These are phyloP conservation scores for Venusia cambrica DNA, from an alignment of 2,888 invertebrate genomes.

Conservation along the genomic window DNA sequence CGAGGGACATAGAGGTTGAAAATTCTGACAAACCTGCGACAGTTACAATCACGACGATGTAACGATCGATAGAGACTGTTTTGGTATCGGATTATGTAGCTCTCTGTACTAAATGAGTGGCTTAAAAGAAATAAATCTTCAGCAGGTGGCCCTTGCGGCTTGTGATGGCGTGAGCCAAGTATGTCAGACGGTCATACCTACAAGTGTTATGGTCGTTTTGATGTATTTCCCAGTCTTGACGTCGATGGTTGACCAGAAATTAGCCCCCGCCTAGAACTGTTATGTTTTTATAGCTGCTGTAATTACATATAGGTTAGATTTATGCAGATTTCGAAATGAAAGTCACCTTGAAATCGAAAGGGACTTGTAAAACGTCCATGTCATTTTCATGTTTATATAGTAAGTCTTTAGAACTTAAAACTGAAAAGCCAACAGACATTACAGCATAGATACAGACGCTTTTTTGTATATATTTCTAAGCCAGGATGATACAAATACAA, in stretches of 20 bases:
- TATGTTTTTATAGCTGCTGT: constrained; percentile 17
- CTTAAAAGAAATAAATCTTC: constrained; percentile 25
- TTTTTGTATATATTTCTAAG: no score
- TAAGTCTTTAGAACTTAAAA: no score
- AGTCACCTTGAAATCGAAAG: background rate
- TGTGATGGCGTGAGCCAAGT: constrained; percentile 18
- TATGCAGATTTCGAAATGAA: constrained; percentile 9
- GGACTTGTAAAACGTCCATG: no score
- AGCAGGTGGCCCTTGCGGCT: constrained; percentile 17
- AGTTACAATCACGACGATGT: no score
- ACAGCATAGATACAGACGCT: no score
- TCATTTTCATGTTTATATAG: no score
- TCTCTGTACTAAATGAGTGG: constrained; percentile 25
- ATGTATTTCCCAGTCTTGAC: constrained; percentile 25
- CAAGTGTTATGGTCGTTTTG: constrained; percentile 20
- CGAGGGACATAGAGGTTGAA: no score
- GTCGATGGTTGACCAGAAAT: constrained; percentile 17
- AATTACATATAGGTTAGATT: constrained; percentile 17
- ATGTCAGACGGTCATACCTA: constrained; percentile 23
- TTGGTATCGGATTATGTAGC: constrained; percentile 5
- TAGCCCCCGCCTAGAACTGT: constrained; percentile 6
- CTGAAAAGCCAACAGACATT: no score
- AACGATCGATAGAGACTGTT: no score
- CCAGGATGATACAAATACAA: no score
- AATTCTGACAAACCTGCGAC: no score